These are phyloP conservation scores for Agriotes lineatus DNA, from an alignment of 2,888 invertebrate genomes.

Conservation along the genomic window DNA sequence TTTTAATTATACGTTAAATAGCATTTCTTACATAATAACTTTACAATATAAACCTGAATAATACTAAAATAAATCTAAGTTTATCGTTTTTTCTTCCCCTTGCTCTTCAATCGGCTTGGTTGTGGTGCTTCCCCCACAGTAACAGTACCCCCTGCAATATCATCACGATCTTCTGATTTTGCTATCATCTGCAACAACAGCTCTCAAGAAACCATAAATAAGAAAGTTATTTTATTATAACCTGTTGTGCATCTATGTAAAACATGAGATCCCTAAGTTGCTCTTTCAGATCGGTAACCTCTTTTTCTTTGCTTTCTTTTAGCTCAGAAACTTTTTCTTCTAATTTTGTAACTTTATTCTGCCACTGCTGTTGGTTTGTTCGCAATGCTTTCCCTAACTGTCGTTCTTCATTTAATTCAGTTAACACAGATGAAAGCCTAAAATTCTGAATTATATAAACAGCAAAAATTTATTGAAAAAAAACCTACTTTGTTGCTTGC, in stretches of 20 bases:
- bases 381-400: conserved; percentile 84
- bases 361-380: conserved; percentile 81
- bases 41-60: background rate
- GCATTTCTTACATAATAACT: too few relatives aligned
- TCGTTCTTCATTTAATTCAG: conserved; percentile 85
- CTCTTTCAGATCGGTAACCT: conserved; percentile 89
- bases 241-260: conserved; percentile 88
- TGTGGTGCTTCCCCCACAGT: conserved; percentile 67
- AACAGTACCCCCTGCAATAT: conserved; percentile 74
- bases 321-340: conserved; percentile 68
- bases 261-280: conserved; percentile 98
- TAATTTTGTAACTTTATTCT: conserved; percentile 71
- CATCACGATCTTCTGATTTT: conserved; percentile 70
- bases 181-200: conserved; percentile 65
- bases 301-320: conserved; percentile 68
- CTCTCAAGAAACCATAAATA: too few relatives aligned
- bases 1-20: too few relatives aligned
- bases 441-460: too few relatives aligned
- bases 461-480: too few relatives aligned
- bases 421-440: conserved; percentile 76
- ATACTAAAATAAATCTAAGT: conserved; percentile 1
- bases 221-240: too few relatives aligned
- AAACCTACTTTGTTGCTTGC: conserved; percentile 71
- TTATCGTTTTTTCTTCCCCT: conserved; percentile 24
- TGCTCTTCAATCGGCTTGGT: conserved; percentile 50